A percentile compares a stretch with the other conserved stretches of the same genome.
Conservation (phyloP, 2,797 vertebrate species). For the Oryzias sinensis region DNA sequence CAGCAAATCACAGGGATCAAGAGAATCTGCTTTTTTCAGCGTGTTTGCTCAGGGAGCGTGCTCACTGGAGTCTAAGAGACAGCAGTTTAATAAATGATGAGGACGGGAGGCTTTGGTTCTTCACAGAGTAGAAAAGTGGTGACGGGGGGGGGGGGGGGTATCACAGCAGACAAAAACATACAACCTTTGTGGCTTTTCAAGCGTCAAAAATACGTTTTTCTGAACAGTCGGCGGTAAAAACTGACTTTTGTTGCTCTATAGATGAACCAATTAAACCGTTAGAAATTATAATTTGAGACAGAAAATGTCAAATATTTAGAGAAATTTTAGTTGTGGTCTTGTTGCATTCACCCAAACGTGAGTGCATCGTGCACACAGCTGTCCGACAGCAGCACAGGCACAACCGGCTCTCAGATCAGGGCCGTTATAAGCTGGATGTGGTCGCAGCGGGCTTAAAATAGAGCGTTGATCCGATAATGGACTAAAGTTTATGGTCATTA, state of each 20-base stretch:
- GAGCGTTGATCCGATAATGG: constrained; percentile 69
- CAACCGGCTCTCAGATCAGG: constrained; percentile 29
- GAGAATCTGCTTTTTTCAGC: neutral
- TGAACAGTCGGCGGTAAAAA: too few species aligned
- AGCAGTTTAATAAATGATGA: neutral
- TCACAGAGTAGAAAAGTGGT: constrained; percentile 3
- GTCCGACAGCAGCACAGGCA: constrained; percentile 20
- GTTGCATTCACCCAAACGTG: constrained; percentile 20
- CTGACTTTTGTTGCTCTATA: too few species aligned
- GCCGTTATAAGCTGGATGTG: constrained; percentile 57
- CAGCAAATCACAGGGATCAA: neutral
- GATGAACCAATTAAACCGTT: too few species aligned
- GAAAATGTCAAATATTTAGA: too few species aligned
- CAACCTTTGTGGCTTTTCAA: neutral
- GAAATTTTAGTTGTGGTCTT: too few species aligned
- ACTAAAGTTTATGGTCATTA: constrained; percentile 70
- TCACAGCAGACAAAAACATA: constrained; percentile 15
- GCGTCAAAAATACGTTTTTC: constrained; percentile 1
- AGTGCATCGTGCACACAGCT: constrained; percentile 18
- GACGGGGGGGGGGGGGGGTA: constrained; percentile 1
- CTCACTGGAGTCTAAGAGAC: neutral
- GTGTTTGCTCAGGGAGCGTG: too few species aligned
- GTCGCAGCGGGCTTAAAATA: constrained; percentile 63
- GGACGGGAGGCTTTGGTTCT: constrained; percentile 5
- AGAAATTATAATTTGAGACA: too few species aligned